A percentile compares a stretch with the other conserved stretches of the same genome.
Evolutionary conservation across 2,888 invertebrate species (phyloP).

Genomic region (Coremacera marginata): DNA sequence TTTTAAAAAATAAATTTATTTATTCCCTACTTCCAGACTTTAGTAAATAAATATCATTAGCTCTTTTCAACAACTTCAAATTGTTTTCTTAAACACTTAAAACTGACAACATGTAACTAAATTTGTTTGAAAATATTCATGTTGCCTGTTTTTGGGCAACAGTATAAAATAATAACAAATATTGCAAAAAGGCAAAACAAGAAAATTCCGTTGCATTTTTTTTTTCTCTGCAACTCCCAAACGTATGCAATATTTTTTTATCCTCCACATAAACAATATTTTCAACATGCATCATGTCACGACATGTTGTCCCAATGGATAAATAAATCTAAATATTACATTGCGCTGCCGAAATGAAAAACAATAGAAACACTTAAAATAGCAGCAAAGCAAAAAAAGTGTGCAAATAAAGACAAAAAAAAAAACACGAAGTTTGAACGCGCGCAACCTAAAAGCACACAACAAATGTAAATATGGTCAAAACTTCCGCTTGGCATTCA

Average conservation of each 20-base stretch:
- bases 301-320: slow-evolving; percentile 35
- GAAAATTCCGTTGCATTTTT: too few species aligned
- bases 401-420: neutral
- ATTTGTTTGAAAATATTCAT: too few species aligned
- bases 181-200: too few species aligned
- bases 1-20: too few species aligned
- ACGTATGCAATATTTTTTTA: slow-evolving; percentile 3
- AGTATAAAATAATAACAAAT: too few species aligned
- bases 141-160: too few species aligned
- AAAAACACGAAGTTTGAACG: neutral
- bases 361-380: neutral
- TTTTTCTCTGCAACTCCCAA: neutral
- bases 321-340: slow-evolving; percentile 32
- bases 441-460: neutral
- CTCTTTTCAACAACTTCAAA: too few species aligned
- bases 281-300: slow-evolving; percentile 35
- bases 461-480: slow-evolving; percentile 30
- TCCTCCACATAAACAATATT: neutral
- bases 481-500: slow-evolving; percentile 22
- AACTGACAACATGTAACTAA: too few species aligned
- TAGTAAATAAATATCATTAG: too few species aligned
- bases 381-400: neutral
- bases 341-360: neutral
- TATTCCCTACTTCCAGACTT: too few species aligned
- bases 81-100: too few species aligned